These are phyloP conservation scores for Hydrotaea cyrtoneurina DNA, from an alignment of 2,888 invertebrate genomes.

Conservation along the genomic window DNA sequence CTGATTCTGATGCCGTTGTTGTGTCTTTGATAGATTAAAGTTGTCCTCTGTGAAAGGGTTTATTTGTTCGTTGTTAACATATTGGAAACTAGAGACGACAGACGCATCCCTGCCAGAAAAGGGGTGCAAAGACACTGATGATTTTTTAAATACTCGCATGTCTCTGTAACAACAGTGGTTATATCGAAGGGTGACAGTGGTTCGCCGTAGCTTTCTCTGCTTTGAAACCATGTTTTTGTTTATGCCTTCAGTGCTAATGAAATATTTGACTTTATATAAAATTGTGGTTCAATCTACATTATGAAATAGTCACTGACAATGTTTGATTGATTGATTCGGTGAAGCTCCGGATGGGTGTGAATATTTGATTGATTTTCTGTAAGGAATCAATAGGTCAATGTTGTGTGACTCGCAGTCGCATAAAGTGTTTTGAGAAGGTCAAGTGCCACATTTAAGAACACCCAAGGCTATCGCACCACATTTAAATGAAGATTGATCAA, in stretches of 20 bases:
- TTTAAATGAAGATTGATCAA: no score
- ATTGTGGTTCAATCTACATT: not conserved
- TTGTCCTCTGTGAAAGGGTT: conserved; percentile 42
- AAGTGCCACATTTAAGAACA: no score
- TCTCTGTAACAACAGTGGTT: not conserved
- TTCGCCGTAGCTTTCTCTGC: not conserved
- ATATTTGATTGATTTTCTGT: no score
- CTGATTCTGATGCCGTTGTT: not conserved
- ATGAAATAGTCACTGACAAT: not conserved
- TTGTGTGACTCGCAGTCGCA: no score
- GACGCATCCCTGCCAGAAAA: not conserved
- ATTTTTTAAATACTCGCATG: conserved; percentile 17
- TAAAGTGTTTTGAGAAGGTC: no score
- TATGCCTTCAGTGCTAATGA: no score
- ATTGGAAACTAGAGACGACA: conserved; percentile 13
- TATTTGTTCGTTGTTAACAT: conserved; percentile 21
- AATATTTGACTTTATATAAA: not conserved
- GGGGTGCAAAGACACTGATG: conserved; percentile 18
- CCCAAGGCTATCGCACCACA: no score
- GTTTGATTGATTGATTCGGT: no score
- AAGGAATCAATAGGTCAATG: no score
- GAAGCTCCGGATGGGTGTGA: no score
- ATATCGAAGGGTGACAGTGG: not conserved
- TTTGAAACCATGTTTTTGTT: conserved; percentile 10
- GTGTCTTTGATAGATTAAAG: conserved; percentile 40